Evolutionary conservation across 2,888 invertebrate species (phyloP).

Genomic region (Crossocerus cetratus): DNA sequence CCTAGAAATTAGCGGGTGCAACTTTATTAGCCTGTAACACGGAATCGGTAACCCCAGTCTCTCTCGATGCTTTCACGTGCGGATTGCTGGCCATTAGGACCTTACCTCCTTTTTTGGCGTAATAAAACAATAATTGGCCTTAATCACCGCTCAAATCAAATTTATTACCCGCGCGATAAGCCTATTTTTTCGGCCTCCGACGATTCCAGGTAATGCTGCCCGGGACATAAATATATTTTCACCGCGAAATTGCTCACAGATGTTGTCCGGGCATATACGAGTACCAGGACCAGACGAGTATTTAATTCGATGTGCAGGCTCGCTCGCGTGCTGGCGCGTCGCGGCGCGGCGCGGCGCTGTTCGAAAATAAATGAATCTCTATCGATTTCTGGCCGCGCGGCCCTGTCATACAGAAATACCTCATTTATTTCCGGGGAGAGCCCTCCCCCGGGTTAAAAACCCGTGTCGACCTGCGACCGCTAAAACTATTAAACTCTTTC

Average conservation of each 20-base stretch:
- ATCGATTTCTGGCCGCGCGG: constrained; percentile 39
- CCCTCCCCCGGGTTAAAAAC: too few relatives aligned
- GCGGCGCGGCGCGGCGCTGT: constrained; percentile 7
- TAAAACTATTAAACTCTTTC: constrained; percentile 3
- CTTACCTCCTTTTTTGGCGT: constrained; percentile 18
- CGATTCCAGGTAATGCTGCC: constrained; percentile 33
- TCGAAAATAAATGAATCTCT: constrained; percentile 53
- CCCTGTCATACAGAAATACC: constrained; percentile 9
- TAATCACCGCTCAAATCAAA: constrained; percentile 51
- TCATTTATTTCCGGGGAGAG: constrained; percentile 43
- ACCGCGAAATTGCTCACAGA: constrained; percentile 49
- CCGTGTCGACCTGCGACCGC: not conserved
- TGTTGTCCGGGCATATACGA: constrained; percentile 51
- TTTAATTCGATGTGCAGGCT: constrained; percentile 54
- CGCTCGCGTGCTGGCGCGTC: constrained; percentile 32
- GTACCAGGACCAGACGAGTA: constrained; percentile 49
- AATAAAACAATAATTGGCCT: constrained; percentile 58
- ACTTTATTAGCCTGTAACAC: constrained; percentile 69
- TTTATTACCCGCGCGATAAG: constrained; percentile 46
- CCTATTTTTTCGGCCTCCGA: constrained; percentile 18
- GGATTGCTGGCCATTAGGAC: constrained; percentile 28
- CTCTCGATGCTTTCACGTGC: constrained; percentile 16
- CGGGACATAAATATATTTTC: constrained; percentile 35
- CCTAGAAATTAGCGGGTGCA: constrained; percentile 68
- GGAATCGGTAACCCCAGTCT: constrained; percentile 47